These are phyloP conservation scores for Catamblyrhynchus diadema DNA, from an alignment of 2,797 vertebrate species.

Conservation along the genomic window DNA sequence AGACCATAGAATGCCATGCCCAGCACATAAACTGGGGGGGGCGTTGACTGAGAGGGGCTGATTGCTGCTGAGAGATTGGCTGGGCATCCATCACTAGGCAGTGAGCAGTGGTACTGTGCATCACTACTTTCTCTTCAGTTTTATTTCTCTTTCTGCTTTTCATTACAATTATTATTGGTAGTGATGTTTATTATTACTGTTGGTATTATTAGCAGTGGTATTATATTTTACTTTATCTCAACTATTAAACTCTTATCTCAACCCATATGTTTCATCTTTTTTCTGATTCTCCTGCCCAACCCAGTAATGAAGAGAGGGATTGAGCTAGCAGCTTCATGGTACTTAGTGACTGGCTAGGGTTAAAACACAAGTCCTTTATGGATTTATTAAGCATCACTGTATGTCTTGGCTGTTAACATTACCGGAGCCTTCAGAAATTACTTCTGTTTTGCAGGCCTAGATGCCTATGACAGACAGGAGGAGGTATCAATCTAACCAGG, in stretches of 20 bases:
- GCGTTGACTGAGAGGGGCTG: fast-evolving
- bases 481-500: neutral
- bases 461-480: neutral
- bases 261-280: fast-evolving
- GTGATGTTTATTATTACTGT: neutral
- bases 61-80: neutral
- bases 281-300: neutral
- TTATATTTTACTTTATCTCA: neutral
- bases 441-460: neutral
- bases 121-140: neutral
- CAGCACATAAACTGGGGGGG: fast-evolving
- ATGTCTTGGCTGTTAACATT: neutral
- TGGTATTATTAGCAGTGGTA: neutral
- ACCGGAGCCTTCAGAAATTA: neutral
- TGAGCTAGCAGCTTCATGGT: neutral
- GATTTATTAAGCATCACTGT: neutral
- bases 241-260: neutral
- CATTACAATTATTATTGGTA: neutral
- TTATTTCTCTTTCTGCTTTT: neutral
- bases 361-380: neutral
- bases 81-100: neutral
- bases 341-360: neutral
- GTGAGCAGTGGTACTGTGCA: neutral
- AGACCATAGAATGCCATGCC: fast-evolving
- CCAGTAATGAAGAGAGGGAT: neutral